phyloP scores from a whole-genome alignment of 2,888 invertebrate species.

The Lochmaea capreae region DNA sequence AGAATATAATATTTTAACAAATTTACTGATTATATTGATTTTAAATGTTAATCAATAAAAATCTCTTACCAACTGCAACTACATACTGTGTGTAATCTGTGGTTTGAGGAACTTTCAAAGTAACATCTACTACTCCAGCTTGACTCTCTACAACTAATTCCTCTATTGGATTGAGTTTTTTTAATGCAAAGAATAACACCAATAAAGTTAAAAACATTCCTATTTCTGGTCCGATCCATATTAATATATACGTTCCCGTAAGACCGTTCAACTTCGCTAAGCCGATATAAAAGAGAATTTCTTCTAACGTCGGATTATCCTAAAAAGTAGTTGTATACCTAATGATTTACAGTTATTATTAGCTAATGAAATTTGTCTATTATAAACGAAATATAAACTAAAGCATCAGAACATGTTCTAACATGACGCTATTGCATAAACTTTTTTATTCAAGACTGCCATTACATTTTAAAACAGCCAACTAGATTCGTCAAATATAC shows the following conservation, averaged over 20 bases:
- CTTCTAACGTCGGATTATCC: conserved; percentile 69
- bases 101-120: background rate
- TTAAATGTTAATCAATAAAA: conserved; percentile 6
- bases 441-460: too few relatives aligned
- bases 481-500: too few relatives aligned
- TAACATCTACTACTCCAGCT: conserved; percentile 16
- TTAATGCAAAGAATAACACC: conserved; percentile 67
- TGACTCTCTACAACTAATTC: conserved; percentile 27
- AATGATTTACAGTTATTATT: too few relatives aligned
- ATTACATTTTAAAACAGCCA: too few relatives aligned
- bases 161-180: conserved; percentile 59
- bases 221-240: conserved; percentile 84
- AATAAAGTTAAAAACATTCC: conserved; percentile 70
- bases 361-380: too few relatives aligned
- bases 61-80: conserved; percentile 37
- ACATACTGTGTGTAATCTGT: conserved; percentile 35
- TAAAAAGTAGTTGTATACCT: conserved; percentile 39
- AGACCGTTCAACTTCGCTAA: conserved; percentile 73
- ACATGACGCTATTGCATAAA: too few relatives aligned
- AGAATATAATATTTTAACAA: background rate
- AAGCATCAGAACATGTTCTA: too few relatives aligned
- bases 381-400: too few relatives aligned
- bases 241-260: conserved; percentile 73
- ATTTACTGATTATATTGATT: too few relatives aligned
- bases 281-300: conserved; percentile 76